A percentile compares a stretch with the other conserved stretches of the same genome.
phyloP scores from a whole-genome alignment of 1,140 invertebrate species.

The Drosophila kurseongensis region DNA sequence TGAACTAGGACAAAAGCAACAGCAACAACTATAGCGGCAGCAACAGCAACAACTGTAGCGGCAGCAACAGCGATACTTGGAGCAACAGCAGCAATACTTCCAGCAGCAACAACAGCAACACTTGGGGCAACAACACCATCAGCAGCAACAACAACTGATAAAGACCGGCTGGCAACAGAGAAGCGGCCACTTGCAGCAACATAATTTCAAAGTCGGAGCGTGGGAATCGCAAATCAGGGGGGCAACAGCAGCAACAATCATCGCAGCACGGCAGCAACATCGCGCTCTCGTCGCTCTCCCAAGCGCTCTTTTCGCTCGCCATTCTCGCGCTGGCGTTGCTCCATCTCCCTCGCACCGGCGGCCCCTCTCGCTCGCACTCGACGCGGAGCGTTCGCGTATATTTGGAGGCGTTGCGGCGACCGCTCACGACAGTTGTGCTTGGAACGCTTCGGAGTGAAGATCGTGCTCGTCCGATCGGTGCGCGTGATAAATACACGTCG shows the following conservation, averaged over 20 bases:
- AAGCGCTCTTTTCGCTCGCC: conserved; percentile 34
- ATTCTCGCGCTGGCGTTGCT: conserved; percentile 18
- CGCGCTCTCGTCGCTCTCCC: conserved; percentile 51
- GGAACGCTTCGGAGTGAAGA: conserved; percentile 82
- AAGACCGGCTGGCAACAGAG: conserved; percentile 69
- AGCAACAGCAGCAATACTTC: conserved; percentile 1
- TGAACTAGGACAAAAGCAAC: conserved; percentile 71
- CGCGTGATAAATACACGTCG: conserved; percentile 41
- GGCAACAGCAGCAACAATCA: conserved; percentile 31
- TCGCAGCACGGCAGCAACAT: conserved; percentile 27
- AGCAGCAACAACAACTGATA: conserved; percentile 47
- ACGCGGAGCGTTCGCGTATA: conserved; percentile 46
- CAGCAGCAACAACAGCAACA: conserved; percentile 37
- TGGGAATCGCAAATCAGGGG: conserved; percentile 75
- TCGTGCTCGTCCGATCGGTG: conserved; percentile 68
- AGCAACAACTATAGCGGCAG: conserved; percentile 5
- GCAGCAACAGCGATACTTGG: conserved; percentile 36
- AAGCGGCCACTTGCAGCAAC: conserved; percentile 35
- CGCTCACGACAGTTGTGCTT: conserved; percentile 80
- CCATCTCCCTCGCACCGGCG: conserved; percentile 5
- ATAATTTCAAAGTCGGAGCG: conserved; percentile 76
- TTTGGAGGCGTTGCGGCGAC: conserved; percentile 62
- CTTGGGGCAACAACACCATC: conserved; percentile 8
- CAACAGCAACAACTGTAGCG: conserved; percentile 14
- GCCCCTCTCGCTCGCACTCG: background rate